phyloP scores from a whole-genome alignment of 2,888 invertebrate species.

The Eupelmus urozonus region DNA sequence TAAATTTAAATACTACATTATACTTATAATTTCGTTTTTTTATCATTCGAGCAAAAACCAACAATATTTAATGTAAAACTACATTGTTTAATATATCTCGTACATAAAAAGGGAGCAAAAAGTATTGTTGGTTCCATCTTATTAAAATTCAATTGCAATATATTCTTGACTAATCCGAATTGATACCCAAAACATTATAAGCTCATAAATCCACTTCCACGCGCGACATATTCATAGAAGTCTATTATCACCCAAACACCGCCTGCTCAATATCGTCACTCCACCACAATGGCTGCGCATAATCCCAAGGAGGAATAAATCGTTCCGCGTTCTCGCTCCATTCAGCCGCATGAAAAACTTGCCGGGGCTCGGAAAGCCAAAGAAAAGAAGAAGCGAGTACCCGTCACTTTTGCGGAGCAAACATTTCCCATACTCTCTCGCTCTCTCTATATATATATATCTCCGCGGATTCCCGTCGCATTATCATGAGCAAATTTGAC shows the following conservation, averaged over 20 bases:
- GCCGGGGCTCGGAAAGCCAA: neutral
- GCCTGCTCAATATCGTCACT: neutral
- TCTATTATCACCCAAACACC: neutral
- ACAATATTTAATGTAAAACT: too few relatives aligned
- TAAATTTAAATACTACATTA: too few relatives aligned
- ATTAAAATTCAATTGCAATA: too few relatives aligned
- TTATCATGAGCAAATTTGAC: slow-evolving; percentile 75
- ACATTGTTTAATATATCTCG: too few relatives aligned
- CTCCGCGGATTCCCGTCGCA: slow-evolving; percentile 66
- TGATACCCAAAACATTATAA: too few relatives aligned
- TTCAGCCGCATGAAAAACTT: slow-evolving; percentile 14
- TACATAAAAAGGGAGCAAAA: too few relatives aligned
- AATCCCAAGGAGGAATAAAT: slow-evolving; percentile 49
- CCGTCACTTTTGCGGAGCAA: slow-evolving; percentile 62
- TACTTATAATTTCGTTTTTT: too few relatives aligned
- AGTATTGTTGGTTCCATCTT: too few relatives aligned
- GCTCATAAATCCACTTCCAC: too few relatives aligned
- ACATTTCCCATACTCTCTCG: slow-evolving; percentile 61
- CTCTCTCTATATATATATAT: too few relatives aligned
- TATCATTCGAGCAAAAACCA: too few relatives aligned
- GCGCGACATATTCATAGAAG: slow-evolving; percentile 2
- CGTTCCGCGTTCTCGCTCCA: slow-evolving; percentile 4
- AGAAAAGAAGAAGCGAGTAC: slow-evolving; percentile 20
- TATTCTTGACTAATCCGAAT: too few relatives aligned
- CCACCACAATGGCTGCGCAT: neutral